Base-by-base conservation (phyloP, 1,140 invertebrate species). In the Leguminivora glycinivorella region DNA sequence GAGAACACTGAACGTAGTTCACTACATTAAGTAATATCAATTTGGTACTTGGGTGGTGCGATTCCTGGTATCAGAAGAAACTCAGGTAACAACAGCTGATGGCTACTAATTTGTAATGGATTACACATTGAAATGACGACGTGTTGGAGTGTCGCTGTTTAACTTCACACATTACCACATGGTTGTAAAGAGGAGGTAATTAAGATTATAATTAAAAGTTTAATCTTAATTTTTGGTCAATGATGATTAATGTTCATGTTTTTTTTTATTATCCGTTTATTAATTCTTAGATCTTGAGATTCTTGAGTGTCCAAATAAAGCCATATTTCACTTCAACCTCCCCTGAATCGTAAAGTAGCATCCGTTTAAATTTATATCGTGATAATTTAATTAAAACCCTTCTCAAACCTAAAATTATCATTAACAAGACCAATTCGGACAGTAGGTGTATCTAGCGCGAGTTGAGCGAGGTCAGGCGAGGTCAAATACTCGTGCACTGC, bases 321-420 rank as follows among this genome's bases (percentile, higher is more conserved):
- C 47, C n/a, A 52, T 22, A 52, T 19, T 12, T 34, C 10, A 22
- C 17, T 43, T 3, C 7, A 52, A n/a, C n/a, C 17, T 52, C 17
- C 47, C 4, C 7, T 22, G 1, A 22, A 52, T 52, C 19, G 0
- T 52, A 22, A 17, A 52, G 47, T 22, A 22, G 19, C 43, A 17
- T 4, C 19, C 9, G 19, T 52, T 52, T 10, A 22, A 52, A 52
- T 52, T 19, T 22, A 52, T 52, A 52, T 52, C 19, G 47, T 52
- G 47, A 22, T 52, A 52, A 52, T 52, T 52, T 22, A 52, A 52
- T 52, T 52, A 22, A 52, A 52, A 52, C 47, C 47, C 47, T 52
- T 52, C 47, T 52, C 47, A 52, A 52, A 52, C 47, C 47, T 52
- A 22, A 52, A 52, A 52, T 52, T 52, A 52, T 52, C 47, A 52